Conservation (phyloP, 2,888 invertebrate genomes). For the Apotomis capreana region DNA sequence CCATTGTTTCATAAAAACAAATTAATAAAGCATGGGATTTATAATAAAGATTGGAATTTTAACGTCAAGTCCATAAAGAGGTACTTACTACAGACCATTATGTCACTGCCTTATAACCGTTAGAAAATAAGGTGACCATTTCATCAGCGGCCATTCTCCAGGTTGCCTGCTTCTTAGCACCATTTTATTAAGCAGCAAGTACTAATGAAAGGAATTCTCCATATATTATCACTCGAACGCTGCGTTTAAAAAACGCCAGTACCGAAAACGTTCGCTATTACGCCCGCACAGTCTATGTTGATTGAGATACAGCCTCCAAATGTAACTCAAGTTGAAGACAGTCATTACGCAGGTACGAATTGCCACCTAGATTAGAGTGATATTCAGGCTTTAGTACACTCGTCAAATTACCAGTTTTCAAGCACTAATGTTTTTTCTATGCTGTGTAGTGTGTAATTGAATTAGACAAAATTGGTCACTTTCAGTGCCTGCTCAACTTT, state of each 20-base stretch:
- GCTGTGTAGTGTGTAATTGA: too few relatives aligned
- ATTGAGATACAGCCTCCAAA: neutral
- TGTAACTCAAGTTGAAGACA: conserved; percentile 2
- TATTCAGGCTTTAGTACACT: neutral
- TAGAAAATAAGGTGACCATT: too few relatives aligned
- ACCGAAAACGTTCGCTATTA: conserved; percentile 2
- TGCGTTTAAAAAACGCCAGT: neutral
- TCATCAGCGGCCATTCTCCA: too few relatives aligned
- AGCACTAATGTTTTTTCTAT: neutral
- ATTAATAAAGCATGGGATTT: too few relatives aligned
- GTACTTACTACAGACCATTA: too few relatives aligned
- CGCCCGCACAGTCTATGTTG: neutral
- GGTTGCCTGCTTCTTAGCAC: too few relatives aligned
- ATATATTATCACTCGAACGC: neutral
- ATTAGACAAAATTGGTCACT: neutral
- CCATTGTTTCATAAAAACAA: too few relatives aligned
- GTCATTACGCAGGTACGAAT: neutral
- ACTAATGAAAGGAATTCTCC: too few relatives aligned
- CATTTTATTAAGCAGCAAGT: too few relatives aligned
- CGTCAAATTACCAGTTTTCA: neutral
- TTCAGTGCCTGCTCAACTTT: neutral
- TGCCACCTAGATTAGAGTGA: neutral
- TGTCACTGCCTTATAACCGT: too few relatives aligned
- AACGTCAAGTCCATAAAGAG: too few relatives aligned
- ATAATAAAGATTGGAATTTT: too few relatives aligned